Conservation (phyloP, 2,797 vertebrate genomes). For the Phoxinus dragarum region DNA sequence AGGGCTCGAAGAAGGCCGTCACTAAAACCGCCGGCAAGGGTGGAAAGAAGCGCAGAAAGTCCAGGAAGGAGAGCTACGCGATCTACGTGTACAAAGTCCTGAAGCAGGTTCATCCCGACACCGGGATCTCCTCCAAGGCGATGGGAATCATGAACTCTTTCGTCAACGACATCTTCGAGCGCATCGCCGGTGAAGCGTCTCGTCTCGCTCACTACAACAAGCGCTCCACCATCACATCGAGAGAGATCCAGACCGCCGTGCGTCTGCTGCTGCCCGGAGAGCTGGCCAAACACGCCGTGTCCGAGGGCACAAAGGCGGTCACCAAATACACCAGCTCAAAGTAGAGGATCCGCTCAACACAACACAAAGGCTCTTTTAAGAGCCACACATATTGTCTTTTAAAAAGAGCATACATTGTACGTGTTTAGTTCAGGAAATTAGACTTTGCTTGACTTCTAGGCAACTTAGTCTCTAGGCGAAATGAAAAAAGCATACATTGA, state of each 20-base stretch:
- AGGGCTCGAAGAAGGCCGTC: no score
- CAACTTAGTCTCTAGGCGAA: no score
- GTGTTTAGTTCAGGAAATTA: no score
- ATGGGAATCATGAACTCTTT: constrained; percentile 6
- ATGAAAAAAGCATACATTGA: no score
- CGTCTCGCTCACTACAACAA: background rate
- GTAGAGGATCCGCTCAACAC: no score
- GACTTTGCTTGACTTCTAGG: no score
- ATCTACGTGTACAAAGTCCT: background rate
- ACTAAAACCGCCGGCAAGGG: no score
- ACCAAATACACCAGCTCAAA: no score
- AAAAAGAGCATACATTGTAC: no score
- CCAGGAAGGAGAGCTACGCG: background rate
- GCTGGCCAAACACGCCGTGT: constrained; percentile 2
- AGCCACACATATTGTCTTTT: constrained; percentile 43
- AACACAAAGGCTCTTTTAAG: constrained; percentile 66
- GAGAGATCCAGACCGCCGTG: constrained; percentile 4
- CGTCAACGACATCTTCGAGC: background rate
- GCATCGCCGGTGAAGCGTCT: background rate
- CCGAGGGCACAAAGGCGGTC: background rate
- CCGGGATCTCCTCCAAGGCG: background rate
- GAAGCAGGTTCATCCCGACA: background rate
- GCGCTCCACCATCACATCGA: background rate
- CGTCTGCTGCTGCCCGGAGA: background rate
- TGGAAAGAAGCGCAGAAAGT: background rate